A percentile compares a stretch with the other conserved stretches of the same genome.
phyloP scores from a whole-genome alignment of 2,888 invertebrate genomes.

The Saturnia japonica region DNA sequence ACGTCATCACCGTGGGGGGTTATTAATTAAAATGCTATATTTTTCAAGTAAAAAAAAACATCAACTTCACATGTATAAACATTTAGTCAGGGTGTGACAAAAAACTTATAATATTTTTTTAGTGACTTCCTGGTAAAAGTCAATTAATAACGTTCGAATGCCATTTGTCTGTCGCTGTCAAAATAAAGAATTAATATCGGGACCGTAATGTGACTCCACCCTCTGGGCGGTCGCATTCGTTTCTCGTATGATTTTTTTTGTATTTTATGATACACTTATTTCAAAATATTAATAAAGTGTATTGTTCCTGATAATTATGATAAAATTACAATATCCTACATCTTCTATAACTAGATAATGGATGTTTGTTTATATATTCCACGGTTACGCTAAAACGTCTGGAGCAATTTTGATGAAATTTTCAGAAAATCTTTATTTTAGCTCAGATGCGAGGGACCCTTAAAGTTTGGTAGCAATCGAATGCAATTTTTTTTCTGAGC shows the following conservation, averaged over 20 bases:
- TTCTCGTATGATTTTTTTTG: not conserved
- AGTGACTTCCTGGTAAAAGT: slow-evolving; percentile 55
- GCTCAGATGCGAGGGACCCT: too few relatives aligned
- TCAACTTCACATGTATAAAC: slow-evolving; percentile 53
- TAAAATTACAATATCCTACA: too few relatives aligned
- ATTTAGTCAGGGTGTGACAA: slow-evolving; percentile 42
- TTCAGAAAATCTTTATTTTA: too few relatives aligned
- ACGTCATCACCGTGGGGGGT: slow-evolving; percentile 18
- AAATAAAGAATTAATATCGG: slow-evolving; percentile 69
- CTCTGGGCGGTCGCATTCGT: slow-evolving; percentile 51
- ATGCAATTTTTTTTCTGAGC: too few relatives aligned
- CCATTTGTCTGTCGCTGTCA: slow-evolving; percentile 77
- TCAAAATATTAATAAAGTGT: not conserved
- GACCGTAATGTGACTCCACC: slow-evolving; percentile 67
- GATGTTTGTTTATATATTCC: too few relatives aligned
- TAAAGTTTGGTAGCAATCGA: too few relatives aligned
- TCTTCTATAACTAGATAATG: too few relatives aligned
- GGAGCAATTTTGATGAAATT: too few relatives aligned
- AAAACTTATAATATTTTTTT: slow-evolving; percentile 47
- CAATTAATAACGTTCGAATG: slow-evolving; percentile 56
- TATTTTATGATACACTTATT: not conserved
- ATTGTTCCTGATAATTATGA: not conserved
- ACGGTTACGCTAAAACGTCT: too few relatives aligned
- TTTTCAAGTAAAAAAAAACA: slow-evolving; percentile 31
- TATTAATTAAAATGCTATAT: slow-evolving; percentile 20